Conservation (phyloP, 2,113 vertebrate genomes). For the Takifugu bimaculatus region DNA sequence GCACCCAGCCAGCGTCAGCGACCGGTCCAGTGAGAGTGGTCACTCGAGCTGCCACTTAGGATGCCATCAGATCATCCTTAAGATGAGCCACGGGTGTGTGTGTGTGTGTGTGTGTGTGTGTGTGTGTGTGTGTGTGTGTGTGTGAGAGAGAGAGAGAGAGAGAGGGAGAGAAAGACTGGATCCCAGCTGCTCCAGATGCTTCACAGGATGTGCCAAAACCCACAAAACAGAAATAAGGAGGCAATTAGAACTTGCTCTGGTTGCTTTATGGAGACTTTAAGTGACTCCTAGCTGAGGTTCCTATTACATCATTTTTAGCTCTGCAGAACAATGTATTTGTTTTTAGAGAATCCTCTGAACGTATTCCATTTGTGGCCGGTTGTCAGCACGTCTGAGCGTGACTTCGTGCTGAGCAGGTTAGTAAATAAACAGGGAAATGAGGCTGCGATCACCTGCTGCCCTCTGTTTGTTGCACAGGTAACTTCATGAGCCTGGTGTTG, state of each 20-base stretch:
- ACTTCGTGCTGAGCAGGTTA: slow-evolving; percentile 6
- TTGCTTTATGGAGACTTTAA: neutral
- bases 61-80: slow-evolving; percentile 32
- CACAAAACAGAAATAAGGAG: slow-evolving; percentile 21
- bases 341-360: slow-evolving; percentile 2
- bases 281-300: slow-evolving; percentile 6
- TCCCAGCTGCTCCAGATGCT: slow-evolving; percentile 35
- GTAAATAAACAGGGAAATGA: neutral
- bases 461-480: slow-evolving; percentile 49
- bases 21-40: slow-evolving; percentile 20
- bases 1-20: slow-evolving; percentile 29
- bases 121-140: neutral
- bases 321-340: neutral
- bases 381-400: slow-evolving; percentile 6
- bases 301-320: neutral
- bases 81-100: slow-evolving; percentile 25
- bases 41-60: slow-evolving; percentile 34
- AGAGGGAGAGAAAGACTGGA: slow-evolving; percentile 6
- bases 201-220: slow-evolving; percentile 16
- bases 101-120: slow-evolving; percentile 21
- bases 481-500: slow-evolving; percentile 29
- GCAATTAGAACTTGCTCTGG: no score
- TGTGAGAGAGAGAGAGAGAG: no score
- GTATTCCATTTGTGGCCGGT: slow-evolving; percentile 4
- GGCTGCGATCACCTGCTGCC: slow-evolving; percentile 59